phyloP scores from a whole-genome alignment of 2,797 vertebrate genomes.

The Sebastes miniatus region DNA sequence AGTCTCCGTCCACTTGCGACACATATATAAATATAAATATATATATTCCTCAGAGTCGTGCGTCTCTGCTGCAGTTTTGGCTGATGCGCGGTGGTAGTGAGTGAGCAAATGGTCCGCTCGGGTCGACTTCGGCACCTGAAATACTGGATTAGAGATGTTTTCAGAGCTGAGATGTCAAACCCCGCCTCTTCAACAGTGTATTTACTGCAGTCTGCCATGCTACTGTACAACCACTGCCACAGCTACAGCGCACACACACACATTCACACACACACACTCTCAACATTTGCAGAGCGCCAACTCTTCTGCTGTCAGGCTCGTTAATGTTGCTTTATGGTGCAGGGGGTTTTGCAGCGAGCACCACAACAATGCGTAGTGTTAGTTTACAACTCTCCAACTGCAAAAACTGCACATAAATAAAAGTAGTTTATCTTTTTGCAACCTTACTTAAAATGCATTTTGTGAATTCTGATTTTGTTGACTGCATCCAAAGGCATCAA shows the following conservation, averaged over 20 bases:
- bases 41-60: slow-evolving; percentile 31
- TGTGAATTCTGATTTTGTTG: not conserved
- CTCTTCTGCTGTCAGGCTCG: slow-evolving; percentile 53
- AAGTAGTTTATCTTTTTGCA: not conserved
- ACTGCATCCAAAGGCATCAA: not conserved
- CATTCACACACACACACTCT: slow-evolving; percentile 2
- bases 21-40: no score
- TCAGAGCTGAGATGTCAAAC: slow-evolving; percentile 79
- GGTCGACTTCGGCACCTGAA: slow-evolving; percentile 82
- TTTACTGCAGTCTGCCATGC: slow-evolving; percentile 80
- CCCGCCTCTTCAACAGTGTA: slow-evolving; percentile 79
- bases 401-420: slow-evolving; percentile 12
- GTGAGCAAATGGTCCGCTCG: slow-evolving; percentile 51
- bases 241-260: slow-evolving; percentile 19
- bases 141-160: slow-evolving; percentile 84
- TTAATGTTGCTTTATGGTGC: slow-evolving; percentile 59
- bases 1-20: slow-evolving; percentile 36
- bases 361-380: slow-evolving; percentile 6
- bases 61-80: slow-evolving; percentile 20
- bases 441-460: not conserved
- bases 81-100: slow-evolving; percentile 65
- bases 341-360: slow-evolving; percentile 47
- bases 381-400: not conserved
- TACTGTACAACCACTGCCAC: slow-evolving; percentile 63
- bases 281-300: slow-evolving; percentile 53